A percentile compares a stretch with the other conserved stretches of the same genome.
phyloP scores from a whole-genome alignment of 2,888 invertebrate genomes.

The Dermolepida albohirtum region DNA sequence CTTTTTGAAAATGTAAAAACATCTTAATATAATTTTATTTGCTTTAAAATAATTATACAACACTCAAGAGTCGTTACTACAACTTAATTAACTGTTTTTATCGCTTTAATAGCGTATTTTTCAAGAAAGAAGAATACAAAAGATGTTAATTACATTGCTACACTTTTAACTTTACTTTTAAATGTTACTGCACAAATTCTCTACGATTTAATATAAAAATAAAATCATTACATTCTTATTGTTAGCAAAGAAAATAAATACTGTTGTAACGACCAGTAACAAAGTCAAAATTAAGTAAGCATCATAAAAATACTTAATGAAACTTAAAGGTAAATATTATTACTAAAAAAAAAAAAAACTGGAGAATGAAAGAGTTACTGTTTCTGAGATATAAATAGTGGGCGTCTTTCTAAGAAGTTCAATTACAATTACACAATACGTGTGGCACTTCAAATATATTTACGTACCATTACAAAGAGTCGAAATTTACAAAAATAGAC shows the following conservation, averaged over 20 bases:
- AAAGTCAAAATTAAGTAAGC: conserved; percentile 35
- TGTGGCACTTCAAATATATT: background rate
- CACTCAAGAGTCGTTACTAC: too few relatives aligned
- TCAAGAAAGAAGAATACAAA: too few relatives aligned
- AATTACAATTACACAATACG: conserved; percentile 6
- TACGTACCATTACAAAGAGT: background rate
- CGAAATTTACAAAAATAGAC: background rate
- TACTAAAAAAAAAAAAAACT: background rate
- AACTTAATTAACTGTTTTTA: too few relatives aligned
- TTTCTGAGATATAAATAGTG: conserved; percentile 15
- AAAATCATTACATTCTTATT: conserved; percentile 4
- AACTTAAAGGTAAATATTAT: conserved; percentile 29
- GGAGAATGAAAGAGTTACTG: conserved; percentile 22
- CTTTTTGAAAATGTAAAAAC: too few relatives aligned
- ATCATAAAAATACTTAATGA: conserved; percentile 35
- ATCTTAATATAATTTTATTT: too few relatives aligned
- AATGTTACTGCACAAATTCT: background rate
- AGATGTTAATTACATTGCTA: too few relatives aligned
- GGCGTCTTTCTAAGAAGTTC: conserved; percentile 4
- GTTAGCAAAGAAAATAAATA: conserved; percentile 32
- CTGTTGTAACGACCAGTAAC: conserved; percentile 13
- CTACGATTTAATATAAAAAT: conserved; percentile 4
- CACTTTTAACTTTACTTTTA: background rate
- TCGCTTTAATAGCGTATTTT: too few relatives aligned
- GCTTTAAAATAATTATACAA: too few relatives aligned